Evolutionary conservation across 2,113 vertebrate genomes (phyloP).

Genomic region (Camelus bactrianus): DNA sequence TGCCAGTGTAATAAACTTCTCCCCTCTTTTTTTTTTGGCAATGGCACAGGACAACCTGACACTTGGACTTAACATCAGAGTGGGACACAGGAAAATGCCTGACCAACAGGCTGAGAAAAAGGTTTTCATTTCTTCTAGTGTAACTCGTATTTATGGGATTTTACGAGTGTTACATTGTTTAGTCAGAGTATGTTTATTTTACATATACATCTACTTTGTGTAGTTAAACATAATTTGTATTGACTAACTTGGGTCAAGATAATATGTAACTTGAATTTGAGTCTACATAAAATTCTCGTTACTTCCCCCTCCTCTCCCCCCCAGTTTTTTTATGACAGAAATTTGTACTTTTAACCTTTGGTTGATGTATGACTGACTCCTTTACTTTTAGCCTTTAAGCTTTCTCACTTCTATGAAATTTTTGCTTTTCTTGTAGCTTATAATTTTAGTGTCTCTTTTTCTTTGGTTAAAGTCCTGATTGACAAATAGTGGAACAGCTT

Average conservation of each 20-base stretch:
- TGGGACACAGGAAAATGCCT: neutral
- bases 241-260: neutral
- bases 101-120: neutral
- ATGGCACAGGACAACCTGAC: neutral
- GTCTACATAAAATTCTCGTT: neutral
- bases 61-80: neutral
- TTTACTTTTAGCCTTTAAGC: neutral
- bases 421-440: neutral
- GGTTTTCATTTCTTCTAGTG: neutral
- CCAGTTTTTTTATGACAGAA: neutral
- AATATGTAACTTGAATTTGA: neutral
- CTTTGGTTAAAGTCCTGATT: neutral
- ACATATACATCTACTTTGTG: neutral
- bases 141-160: neutral
- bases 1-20: neutral
- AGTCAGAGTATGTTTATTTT: neutral
- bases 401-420: neutral
- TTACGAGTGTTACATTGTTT: neutral
- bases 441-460: neutral
- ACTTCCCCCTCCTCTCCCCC: fast-evolving
- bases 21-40: neutral
- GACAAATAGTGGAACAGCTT: neutral
- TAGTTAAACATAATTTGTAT: neutral
- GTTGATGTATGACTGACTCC: neutral
- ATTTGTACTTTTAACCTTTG: neutral